phyloP scores from a whole-genome alignment of 2,888 invertebrate species.

The Petrolisthes manimaculis region DNA sequence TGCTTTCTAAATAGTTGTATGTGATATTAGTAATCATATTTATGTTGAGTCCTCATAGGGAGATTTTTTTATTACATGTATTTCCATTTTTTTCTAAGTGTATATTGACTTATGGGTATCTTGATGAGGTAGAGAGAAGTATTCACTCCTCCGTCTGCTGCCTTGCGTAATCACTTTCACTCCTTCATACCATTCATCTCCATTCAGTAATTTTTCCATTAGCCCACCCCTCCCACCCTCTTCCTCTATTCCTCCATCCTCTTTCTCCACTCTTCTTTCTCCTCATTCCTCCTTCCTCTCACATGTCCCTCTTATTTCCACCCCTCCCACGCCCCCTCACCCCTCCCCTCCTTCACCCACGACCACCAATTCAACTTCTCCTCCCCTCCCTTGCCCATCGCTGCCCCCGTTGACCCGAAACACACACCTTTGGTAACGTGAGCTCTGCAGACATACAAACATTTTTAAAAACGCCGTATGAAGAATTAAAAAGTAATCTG shows the following conservation, averaged over 20 bases:
- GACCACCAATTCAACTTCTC: neutral
- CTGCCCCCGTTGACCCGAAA: neutral
- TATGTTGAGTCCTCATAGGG: no score
- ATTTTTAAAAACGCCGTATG: no score
- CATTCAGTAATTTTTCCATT: neutral
- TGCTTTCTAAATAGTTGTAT: no score
- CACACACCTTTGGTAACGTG: no score
- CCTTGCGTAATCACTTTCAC: neutral
- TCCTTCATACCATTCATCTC: neutral
- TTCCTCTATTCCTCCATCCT: neutral
- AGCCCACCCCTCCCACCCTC: neutral
- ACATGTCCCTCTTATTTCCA: neutral
- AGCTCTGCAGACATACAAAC: no score
- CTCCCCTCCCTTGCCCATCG: neutral
- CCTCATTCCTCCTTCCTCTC: neutral
- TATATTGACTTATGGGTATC: no score
- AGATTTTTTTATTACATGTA: no score
- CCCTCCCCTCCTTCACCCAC: neutral
- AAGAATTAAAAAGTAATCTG: no score
- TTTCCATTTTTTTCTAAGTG: no score
- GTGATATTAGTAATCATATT: no score
- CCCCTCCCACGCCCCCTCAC: neutral
- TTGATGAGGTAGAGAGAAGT: neutral
- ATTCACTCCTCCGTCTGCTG: neutral
- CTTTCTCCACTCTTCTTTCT: neutral